Conservation (phyloP, 2,797 vertebrate genomes). For the Hypotaenidia philippensis region DNA sequence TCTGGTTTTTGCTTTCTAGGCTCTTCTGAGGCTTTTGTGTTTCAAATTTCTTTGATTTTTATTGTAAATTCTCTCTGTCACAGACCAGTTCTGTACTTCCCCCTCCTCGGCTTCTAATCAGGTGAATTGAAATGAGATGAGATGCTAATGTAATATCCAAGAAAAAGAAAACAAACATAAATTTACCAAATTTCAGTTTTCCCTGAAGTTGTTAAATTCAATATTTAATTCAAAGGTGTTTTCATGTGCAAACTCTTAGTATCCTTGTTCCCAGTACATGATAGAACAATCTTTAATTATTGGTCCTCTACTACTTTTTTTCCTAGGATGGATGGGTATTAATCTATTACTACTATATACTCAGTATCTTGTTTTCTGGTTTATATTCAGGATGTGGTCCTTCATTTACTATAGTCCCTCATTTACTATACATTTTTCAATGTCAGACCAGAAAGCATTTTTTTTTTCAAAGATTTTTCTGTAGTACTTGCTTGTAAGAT, state of each 20-base stretch:
- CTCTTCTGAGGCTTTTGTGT: not conserved
- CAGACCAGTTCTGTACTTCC: not conserved
- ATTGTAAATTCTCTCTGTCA: not conserved
- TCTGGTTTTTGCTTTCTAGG: not conserved
- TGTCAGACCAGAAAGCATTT: not conserved
- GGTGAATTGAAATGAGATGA: not conserved
- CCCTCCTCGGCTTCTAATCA: not conserved
- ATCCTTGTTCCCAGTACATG: not conserved
- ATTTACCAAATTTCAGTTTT: not conserved
- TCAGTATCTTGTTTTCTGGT: not conserved
- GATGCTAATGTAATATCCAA: not conserved
- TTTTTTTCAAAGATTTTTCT: not conserved
- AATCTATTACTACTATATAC: not conserved
- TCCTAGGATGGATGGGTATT: not conserved
- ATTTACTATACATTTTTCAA: not conserved
- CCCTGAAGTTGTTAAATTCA: not conserved
- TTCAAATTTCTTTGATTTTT: not conserved
- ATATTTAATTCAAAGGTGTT: not conserved
- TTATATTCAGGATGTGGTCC: not conserved
- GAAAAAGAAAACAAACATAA: not conserved
- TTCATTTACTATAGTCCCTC: not conserved
- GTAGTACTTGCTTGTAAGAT: not conserved
- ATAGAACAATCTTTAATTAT: not conserved
- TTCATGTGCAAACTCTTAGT: not conserved
- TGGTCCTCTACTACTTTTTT: not conserved